These are phyloP conservation scores for Nephrocerus scutellatus DNA, from an alignment of 2,888 invertebrate species.

Conservation along the genomic window DNA sequence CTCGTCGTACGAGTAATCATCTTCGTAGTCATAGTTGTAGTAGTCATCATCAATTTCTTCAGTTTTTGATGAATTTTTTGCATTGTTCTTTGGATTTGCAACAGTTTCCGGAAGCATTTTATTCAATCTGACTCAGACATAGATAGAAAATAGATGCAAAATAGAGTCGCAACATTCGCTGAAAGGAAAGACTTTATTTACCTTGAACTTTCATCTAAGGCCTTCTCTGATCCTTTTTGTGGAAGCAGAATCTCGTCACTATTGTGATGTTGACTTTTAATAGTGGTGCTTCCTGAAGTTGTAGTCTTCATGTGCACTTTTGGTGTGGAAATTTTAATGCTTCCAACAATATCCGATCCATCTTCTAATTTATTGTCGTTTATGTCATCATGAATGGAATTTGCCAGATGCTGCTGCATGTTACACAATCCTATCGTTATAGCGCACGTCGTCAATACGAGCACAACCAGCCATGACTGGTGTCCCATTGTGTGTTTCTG, in stretches of 20 bases:
- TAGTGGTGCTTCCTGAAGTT: slow-evolving; percentile 24
- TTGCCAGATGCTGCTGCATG: too few relatives aligned
- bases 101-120: slow-evolving; percentile 37
- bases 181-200: slow-evolving; percentile 8
- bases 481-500: too few relatives aligned
- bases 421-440: too few relatives aligned
- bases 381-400: too few relatives aligned
- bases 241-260: not conserved
- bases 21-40: slow-evolving; percentile 32
- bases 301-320: slow-evolving; percentile 24
- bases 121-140: slow-evolving; percentile 30
- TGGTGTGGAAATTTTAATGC: slow-evolving; percentile 36
- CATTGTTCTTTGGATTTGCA: slow-evolving; percentile 24
- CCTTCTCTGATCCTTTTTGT: slow-evolving; percentile 15
- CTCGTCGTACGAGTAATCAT: slow-evolving; percentile 33
- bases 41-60: slow-evolving; percentile 34
- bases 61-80: slow-evolving; percentile 24
- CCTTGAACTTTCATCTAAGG: slow-evolving; percentile 33
- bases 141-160: slow-evolving; percentile 6
- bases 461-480: too few relatives aligned
- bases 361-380: too few relatives aligned
- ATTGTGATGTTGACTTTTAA: slow-evolving; percentile 8
- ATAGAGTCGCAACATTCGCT: slow-evolving; percentile 2
- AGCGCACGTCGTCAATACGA: too few relatives aligned
- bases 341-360: too few relatives aligned